Evolutionary conservation across 2,888 invertebrate species (phyloP).

Genomic region (Tachina lurida): DNA sequence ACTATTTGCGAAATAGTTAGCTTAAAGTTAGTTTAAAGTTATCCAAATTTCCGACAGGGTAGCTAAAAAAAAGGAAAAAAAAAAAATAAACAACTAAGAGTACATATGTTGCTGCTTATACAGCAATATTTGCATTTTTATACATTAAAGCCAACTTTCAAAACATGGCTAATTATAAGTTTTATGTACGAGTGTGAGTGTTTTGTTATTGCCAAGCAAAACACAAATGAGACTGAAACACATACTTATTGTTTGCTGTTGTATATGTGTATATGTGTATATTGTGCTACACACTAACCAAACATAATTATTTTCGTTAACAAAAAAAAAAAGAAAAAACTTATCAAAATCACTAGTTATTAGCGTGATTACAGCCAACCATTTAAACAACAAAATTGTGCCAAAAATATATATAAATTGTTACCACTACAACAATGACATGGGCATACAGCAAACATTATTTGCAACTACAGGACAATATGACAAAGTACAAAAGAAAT

Average conservation of each 20-base stretch:
- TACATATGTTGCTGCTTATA: constrained; percentile 29
- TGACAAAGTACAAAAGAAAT: constrained; percentile 13
- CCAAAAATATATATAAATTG: constrained; percentile 54
- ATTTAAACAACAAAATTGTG: constrained; percentile 61
- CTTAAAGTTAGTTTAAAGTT: too few species aligned
- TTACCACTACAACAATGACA: constrained; percentile 11
- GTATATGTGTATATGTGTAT: too few species aligned
- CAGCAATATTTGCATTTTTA: constrained; percentile 26
- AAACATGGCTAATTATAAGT: constrained; percentile 60
- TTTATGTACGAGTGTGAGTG: not conserved
- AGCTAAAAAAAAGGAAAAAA: constrained; percentile 9
- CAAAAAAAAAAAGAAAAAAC: not conserved
- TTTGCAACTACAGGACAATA: constrained; percentile 14
- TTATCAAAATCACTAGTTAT: constrained; percentile 62
- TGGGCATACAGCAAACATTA: constrained; percentile 24
- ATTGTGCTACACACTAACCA: not conserved
- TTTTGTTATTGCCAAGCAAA: constrained; percentile 15
- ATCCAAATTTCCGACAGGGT: too few species aligned
- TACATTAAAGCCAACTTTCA: constrained; percentile 45
- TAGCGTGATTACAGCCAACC: constrained; percentile 61
- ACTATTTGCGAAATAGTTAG: too few species aligned
- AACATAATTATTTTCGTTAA: constrained; percentile 14
- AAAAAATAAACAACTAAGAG: constrained; percentile 12
- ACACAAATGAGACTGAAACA: constrained; percentile 5
- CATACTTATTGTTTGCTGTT: not conserved